Base-by-base conservation (phyloP, 1,140 invertebrate species). In the Pantala flavescens region DNA sequence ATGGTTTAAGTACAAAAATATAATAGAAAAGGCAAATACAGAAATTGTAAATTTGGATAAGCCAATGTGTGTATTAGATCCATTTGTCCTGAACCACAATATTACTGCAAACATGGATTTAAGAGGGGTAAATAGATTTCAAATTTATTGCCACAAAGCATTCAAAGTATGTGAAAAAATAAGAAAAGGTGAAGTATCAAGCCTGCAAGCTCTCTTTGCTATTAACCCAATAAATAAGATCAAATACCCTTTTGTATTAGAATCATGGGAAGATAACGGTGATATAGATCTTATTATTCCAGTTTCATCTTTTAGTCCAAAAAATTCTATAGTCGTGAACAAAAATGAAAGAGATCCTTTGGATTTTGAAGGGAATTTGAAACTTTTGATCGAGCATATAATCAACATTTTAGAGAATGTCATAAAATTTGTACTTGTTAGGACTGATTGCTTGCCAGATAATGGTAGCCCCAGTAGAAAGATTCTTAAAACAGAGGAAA, bases 1-100 rank as follows among this genome's bases (percentile, higher is more conserved):
- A 12, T 83, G 84, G 79, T 23, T 77, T 5, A 78, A 81, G 19
- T 89, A 88, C 77, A 84, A 83, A 79, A 24, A 75, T 0, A 82
- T 80, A 76, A 73, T 84, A 7, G 73, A 70, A n/a, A 76, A 75
- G 3, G 78, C 79, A 21, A 77, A 78, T 43, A 79, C 80, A 74
- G 72, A 79, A 43, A 77, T 78, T n/a, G 76, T 84, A 9, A 80
- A 81, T 74, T 77, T 84, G 7, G 78, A 84, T 12, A 75, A 80
- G 19, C 43, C 78, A 7, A 82, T 88, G 73, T 89, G 87, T 77
- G 70, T 90, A 0, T 88, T 90, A 80, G 89, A 90, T 82, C 87
- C 88, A 0, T 87, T 88, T 76, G 86, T 89, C 74, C 84, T 87
- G 24, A 84, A 79, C 75, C 81, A 85, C 75, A 90, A 90, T 77